A percentile compares a stretch with the other conserved stretches of the same genome.
phyloP scores from a whole-genome alignment of 2,113 vertebrate species.

The Sander vitreus region DNA sequence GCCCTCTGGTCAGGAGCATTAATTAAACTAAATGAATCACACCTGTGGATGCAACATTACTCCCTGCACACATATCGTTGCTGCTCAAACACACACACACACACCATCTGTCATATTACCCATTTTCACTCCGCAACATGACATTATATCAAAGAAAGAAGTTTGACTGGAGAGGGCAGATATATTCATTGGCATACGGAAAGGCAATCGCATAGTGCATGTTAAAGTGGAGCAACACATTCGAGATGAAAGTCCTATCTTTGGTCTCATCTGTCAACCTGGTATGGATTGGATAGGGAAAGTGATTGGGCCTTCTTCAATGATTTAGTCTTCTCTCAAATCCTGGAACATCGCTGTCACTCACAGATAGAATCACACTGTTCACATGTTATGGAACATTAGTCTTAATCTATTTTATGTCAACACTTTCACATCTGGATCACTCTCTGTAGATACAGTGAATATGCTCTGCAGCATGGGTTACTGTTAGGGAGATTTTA shows the following conservation, averaged over 20 bases:
- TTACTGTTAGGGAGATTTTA: constrained; percentile 30
- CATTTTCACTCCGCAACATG: constrained; percentile 55
- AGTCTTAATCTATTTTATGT: constrained; percentile 42
- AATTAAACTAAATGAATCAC: not conserved
- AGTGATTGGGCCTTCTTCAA: constrained; percentile 59
- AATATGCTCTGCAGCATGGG: constrained; percentile 16
- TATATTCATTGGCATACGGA: constrained; percentile 59
- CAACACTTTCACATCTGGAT: constrained; percentile 31
- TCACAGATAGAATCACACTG: constrained; percentile 20
- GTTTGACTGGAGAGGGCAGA: constrained; percentile 50
- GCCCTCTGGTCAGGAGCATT: not conserved
- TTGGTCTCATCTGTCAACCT: constrained; percentile 63
- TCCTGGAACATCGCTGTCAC: constrained; percentile 43
- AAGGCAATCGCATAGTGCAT: constrained; percentile 57
- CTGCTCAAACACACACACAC: not conserved
- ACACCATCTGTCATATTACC: constrained; percentile 66
- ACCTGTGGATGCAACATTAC: not conserved
- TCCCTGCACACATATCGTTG: not conserved
- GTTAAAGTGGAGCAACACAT: constrained; percentile 68
- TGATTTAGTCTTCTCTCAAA: constrained; percentile 61
- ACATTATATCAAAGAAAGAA: constrained; percentile 67
- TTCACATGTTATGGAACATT: constrained; percentile 39
- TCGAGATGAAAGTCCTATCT: constrained; percentile 70
- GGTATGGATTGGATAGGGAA: constrained; percentile 53
- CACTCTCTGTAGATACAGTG: constrained; percentile 12